Conservation (phyloP, 2,888 invertebrate genomes). For the Kuschelorhynchus macadamiae region DNA sequence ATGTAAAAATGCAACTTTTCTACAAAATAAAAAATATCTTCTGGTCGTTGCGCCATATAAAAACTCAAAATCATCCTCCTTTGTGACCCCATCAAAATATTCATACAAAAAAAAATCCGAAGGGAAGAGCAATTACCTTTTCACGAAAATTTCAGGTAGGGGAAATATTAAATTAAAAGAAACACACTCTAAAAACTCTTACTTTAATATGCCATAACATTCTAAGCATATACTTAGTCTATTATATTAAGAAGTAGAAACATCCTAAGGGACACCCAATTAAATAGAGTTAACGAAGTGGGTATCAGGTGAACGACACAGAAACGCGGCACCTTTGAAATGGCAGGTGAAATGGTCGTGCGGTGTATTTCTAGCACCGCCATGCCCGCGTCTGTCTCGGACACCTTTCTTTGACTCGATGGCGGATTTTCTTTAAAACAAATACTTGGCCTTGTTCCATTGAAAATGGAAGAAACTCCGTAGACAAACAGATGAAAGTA, state of each 20-base stretch:
- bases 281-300: conserved; percentile 28
- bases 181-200: no score
- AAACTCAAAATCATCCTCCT: no score
- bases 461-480: conserved; percentile 60
- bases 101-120: no score
- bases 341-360: conserved; percentile 47
- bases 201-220: no score
- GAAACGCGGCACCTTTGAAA: conserved; percentile 40
- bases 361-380: conserved; percentile 45
- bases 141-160: no score
- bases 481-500: conserved; percentile 23
- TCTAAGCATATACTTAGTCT: neutral
- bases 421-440: conserved; percentile 40
- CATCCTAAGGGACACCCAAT: conserved; percentile 16
- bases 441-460: conserved; percentile 64
- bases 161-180: no score
- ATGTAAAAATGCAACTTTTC: no score
- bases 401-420: conserved; percentile 58
- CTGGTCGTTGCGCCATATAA: no score
- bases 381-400: conserved; percentile 56
- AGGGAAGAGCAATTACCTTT: no score
- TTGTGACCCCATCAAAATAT: no score
- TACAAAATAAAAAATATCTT: no score
- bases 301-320: conserved; percentile 44
- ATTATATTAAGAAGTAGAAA: neutral